A percentile compares a stretch with the other conserved stretches of the same genome.
phyloP scores from a whole-genome alignment of 2,113 vertebrate genomes.

The Sialia sialis region DNA sequence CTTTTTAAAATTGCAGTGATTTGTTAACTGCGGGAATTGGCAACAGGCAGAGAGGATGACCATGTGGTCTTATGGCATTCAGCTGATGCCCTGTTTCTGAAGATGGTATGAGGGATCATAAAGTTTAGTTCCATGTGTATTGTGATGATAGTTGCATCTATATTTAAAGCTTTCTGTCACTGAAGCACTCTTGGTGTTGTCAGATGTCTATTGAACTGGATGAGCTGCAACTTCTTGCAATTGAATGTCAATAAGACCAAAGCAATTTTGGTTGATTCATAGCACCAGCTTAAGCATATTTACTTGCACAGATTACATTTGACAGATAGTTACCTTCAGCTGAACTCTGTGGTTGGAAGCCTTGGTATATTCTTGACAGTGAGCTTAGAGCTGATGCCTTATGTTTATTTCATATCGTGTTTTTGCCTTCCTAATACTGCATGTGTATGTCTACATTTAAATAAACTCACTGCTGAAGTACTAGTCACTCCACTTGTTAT shows the following conservation, averaged over 20 bases:
- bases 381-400: conserved; percentile 78
- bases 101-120: conserved; percentile 48
- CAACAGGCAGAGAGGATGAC: not conserved
- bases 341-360: conserved; percentile 80
- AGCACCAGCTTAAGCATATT: conserved; percentile 79
- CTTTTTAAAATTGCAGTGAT: conserved; percentile 26
- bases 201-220: conserved; percentile 76
- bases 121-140: conserved; percentile 65
- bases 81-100: conserved; percentile 55
- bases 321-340: conserved; percentile 84
- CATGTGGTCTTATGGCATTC: conserved; percentile 8
- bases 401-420: conserved; percentile 83
- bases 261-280: conserved; percentile 82
- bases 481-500: conserved; percentile 59
- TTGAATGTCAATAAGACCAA: conserved; percentile 83
- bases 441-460: conserved; percentile 74
- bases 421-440: conserved; percentile 69
- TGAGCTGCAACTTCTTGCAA: conserved; percentile 76
- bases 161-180: conserved; percentile 79
- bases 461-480: conserved; percentile 69
- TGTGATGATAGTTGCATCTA: conserved; percentile 75
- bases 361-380: conserved; percentile 75
- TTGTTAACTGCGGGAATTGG: conserved; percentile 40
- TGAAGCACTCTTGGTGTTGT: conserved; percentile 71
- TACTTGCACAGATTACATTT: conserved; percentile 78